phyloP scores from a whole-genome alignment of 2,797 vertebrate genomes.

The Antrozous pallidus region DNA sequence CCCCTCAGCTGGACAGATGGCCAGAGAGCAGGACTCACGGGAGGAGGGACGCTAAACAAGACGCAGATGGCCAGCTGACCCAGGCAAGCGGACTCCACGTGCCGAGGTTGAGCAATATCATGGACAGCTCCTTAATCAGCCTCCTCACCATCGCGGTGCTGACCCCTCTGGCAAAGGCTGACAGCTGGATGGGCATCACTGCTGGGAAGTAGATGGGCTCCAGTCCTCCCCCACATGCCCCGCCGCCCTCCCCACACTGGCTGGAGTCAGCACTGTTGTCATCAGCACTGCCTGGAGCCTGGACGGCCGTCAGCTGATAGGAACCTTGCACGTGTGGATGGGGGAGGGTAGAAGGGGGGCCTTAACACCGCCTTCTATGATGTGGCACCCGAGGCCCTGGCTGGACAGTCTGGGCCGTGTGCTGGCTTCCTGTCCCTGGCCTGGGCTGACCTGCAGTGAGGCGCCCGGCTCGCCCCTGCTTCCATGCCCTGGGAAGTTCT shows the following conservation, averaged over 20 bases:
- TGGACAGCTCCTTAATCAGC: not conserved
- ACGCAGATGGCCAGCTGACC: conserved; percentile 37
- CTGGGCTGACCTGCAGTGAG: not conserved
- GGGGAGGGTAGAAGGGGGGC: too few species aligned
- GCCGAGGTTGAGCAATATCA: conserved; percentile 55
- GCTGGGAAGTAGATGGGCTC: conserved; percentile 54
- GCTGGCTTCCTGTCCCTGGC: not conserved
- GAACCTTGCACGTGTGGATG: not conserved
- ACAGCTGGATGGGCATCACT: not conserved
- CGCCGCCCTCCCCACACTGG: not conserved
- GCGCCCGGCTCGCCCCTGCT: not conserved
- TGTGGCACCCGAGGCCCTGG: not conserved
- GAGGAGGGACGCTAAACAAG: conserved; percentile 22
- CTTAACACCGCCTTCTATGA: not conserved
- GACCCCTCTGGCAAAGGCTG: conserved; percentile 46
- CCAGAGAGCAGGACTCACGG: conserved; percentile 25
- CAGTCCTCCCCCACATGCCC: not conserved
- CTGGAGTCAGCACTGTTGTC: not conserved
- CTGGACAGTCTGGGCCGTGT: not conserved
- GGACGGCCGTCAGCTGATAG: not conserved
- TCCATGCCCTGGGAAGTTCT: not conserved
- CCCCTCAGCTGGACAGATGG: conserved; percentile 24
- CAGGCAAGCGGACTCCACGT: not conserved
- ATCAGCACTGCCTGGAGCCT: not conserved
- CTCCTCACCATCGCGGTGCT: not conserved